Conservation (phyloP, 2,888 invertebrate species). For the Cremastinae sp. region DNA sequence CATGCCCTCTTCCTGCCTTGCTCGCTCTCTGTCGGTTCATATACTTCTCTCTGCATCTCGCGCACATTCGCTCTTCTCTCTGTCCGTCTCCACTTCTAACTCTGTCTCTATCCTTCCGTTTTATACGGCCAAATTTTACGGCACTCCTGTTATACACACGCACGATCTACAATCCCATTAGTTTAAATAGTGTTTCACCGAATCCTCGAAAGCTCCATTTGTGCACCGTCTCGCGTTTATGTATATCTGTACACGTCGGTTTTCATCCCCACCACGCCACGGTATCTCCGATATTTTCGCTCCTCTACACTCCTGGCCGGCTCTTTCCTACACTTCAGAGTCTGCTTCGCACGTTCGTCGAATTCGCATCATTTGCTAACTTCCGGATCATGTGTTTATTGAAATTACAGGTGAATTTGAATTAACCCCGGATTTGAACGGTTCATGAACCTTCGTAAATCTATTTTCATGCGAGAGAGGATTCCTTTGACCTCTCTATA, state of each 20-base stretch:
- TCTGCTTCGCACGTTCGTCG: constrained; percentile 8
- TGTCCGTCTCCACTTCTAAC: constrained; percentile 1
- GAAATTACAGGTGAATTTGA: constrained; percentile 3
- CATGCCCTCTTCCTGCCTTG: too few relatives aligned
- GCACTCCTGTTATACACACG: background rate
- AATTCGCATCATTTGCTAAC: constrained; percentile 16
- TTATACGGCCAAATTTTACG: constrained; percentile 30
- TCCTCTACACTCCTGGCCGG: background rate
- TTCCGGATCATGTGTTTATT: background rate
- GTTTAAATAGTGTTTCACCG: constrained; percentile 73
- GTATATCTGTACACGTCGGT: too few relatives aligned
- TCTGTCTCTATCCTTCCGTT: background rate
- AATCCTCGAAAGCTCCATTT: constrained; percentile 37
- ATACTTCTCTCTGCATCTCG: too few relatives aligned
- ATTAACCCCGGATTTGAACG: too few relatives aligned
- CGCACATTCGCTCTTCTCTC: too few relatives aligned
- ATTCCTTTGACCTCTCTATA: too few relatives aligned
- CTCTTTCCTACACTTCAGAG: constrained; percentile 3
- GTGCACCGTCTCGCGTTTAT: constrained; percentile 27
- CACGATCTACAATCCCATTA: constrained; percentile 68
- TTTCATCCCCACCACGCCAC: too few relatives aligned
- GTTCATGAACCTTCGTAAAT: too few relatives aligned
- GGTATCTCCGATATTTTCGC: constrained; percentile 8
- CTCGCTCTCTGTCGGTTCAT: too few relatives aligned
- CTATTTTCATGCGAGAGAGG: too few relatives aligned